These are phyloP conservation scores for Cheumatopsyche charites DNA, from an alignment of 1,140 invertebrate genomes.

Conservation along the genomic window DNA sequence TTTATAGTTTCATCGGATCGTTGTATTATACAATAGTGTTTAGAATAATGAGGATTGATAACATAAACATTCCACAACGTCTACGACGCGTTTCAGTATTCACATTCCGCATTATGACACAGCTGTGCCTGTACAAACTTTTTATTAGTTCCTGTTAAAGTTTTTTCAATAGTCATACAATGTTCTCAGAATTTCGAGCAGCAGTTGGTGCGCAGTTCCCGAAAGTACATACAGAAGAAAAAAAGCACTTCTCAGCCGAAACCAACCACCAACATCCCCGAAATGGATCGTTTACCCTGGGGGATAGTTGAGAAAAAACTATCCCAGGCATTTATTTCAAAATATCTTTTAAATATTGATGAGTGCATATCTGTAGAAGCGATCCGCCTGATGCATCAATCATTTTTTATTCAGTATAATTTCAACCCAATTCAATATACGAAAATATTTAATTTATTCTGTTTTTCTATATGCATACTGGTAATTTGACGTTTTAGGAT, in stretches of 20 bases:
- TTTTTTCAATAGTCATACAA: not conserved
- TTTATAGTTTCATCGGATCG: too few relatives aligned
- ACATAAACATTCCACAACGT: too few relatives aligned
- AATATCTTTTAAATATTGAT: slow-evolving; percentile 19
- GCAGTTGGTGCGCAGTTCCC: not conserved
- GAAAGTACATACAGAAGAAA: not conserved
- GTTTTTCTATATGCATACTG: too few relatives aligned
- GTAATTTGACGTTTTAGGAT: too few relatives aligned
- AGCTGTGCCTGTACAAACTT: slow-evolving; percentile 1
- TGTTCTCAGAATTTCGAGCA: not conserved
- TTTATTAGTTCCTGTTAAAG: slow-evolving; percentile 13
- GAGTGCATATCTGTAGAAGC: not conserved
- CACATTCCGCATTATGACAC: slow-evolving; percentile 14
- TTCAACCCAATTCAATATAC: not conserved
- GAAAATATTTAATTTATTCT: too few relatives aligned
- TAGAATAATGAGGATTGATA: too few relatives aligned
- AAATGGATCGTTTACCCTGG: too few relatives aligned
- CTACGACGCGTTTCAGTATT: not conserved
- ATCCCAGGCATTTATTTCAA: too few relatives aligned
- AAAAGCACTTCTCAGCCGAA: slow-evolving; percentile 23
- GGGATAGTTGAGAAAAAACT: too few relatives aligned
- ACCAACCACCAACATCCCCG: too few relatives aligned
- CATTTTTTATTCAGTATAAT: not conserved
- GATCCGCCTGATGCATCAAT: not conserved
- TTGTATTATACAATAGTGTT: too few relatives aligned